Conservation (phyloP, 2,888 invertebrate genomes). For the Calameuta filiformis region DNA sequence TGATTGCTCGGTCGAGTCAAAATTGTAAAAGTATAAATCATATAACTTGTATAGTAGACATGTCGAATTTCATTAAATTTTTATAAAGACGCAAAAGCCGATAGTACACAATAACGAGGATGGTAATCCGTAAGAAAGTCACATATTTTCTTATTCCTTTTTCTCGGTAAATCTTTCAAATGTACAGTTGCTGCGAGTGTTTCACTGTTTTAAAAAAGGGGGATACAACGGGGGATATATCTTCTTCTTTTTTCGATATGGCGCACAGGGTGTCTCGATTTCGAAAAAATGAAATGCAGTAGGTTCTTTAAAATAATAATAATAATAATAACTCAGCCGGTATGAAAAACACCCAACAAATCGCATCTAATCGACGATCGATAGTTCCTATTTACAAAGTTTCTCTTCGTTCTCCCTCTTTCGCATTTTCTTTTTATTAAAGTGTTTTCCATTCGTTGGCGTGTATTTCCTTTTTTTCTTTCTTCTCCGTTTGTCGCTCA, state of each 20-base stretch:
- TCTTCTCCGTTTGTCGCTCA: background rate
- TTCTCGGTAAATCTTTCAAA: background rate
- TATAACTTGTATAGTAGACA: background rate
- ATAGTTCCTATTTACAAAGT: constrained; percentile 37
- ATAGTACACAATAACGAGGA: background rate
- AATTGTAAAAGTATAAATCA: background rate
- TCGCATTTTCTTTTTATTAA: constrained; percentile 18
- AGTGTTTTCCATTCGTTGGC: constrained; percentile 2
- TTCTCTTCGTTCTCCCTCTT: constrained; percentile 14
- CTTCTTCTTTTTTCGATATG: constrained; percentile 12
- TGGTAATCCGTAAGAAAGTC: constrained; percentile 15
- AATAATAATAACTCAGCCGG: background rate
- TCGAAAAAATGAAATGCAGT: background rate
- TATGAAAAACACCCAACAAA: constrained; percentile 28
- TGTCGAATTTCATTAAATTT: background rate
- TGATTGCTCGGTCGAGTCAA: background rate
- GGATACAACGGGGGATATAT: background rate
- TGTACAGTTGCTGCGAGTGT: background rate
- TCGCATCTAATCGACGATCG: constrained; percentile 33
- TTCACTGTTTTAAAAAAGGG: background rate
- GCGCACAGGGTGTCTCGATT: background rate
- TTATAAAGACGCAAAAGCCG: background rate
- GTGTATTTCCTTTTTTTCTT: background rate
- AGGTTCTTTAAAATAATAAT: background rate
- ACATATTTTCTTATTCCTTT: constrained; percentile 21